Conservation (phyloP, 2,113 vertebrate genomes). For the Neotoma lepida region DNA sequence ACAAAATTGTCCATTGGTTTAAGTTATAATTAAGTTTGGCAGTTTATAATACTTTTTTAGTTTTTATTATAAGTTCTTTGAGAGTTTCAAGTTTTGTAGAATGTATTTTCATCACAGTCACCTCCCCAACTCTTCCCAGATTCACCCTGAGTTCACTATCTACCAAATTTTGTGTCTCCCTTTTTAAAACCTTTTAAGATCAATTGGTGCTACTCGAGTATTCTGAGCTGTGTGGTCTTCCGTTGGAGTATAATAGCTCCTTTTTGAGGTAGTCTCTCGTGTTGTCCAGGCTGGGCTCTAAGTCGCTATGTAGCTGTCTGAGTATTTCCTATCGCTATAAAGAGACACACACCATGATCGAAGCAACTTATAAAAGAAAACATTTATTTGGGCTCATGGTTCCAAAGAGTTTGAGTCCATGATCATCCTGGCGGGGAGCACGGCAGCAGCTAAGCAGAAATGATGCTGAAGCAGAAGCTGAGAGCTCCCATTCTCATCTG, state of each 20-base stretch:
- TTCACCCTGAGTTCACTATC: neutral
- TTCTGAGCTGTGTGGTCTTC: neutral
- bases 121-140: neutral
- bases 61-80: neutral
- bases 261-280: neutral
- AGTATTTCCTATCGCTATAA: neutral
- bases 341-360: neutral
- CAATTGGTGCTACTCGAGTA: neutral
- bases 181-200: neutral
- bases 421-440: neutral
- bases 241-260: neutral
- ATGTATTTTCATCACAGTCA: neutral
- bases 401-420: neutral
- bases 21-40: conserved; percentile 23
- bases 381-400: neutral
- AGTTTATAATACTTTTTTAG: neutral
- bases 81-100: neutral
- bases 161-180: neutral
- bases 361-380: neutral
- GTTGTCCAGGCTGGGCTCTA: neutral
- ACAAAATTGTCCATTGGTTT: conserved; percentile 50
- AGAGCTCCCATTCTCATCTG: neutral
- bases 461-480: neutral
- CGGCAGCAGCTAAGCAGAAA: neutral
- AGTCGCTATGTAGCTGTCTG: neutral